Evolutionary conservation across 2,113 vertebrate species (phyloP).

Genomic region (Lamprotornis superbus): DNA sequence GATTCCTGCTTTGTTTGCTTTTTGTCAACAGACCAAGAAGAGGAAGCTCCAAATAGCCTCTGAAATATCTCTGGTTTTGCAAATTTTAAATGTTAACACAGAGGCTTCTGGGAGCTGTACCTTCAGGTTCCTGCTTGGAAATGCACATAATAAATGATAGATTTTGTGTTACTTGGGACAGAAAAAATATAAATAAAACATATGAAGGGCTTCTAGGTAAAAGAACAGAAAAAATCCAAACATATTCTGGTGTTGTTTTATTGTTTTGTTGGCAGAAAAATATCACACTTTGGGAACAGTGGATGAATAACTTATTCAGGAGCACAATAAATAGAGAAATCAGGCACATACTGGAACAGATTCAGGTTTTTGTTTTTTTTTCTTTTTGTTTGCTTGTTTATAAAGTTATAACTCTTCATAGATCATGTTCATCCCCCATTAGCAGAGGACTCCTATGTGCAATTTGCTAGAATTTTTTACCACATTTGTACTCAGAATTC

Average conservation of each 20-base stretch:
- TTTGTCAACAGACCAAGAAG: not conserved
- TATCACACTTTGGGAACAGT: not conserved
- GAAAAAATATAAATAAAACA: slow-evolving; percentile 54
- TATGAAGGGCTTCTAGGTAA: slow-evolving; percentile 1
- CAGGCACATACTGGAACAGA: not conserved
- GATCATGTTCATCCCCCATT: not conserved
- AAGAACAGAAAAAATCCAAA: not conserved
- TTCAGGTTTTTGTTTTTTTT: rapidly evolving
- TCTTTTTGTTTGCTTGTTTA: not conserved
- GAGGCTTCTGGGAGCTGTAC: not conserved
- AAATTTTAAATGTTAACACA: not conserved
- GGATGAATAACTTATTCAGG: slow-evolving; percentile 1
- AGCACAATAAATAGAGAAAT: not conserved
- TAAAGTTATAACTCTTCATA: not conserved
- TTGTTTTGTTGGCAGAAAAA: not conserved
- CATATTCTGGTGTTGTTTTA: not conserved
- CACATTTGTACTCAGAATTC: not conserved
- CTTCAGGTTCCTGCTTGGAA: slow-evolving; percentile 24
- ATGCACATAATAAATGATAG: slow-evolving; percentile 3
- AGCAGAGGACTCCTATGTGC: not conserved
- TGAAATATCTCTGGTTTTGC: not conserved
- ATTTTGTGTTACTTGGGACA: not conserved
- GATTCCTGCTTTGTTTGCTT: not conserved
- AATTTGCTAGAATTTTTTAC: not conserved
- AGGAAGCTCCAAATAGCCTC: not conserved